These are phyloP conservation scores for Stomatorhinus ivindoensis DNA, from an alignment of 2,113 vertebrate genomes.

Conservation along the genomic window DNA sequence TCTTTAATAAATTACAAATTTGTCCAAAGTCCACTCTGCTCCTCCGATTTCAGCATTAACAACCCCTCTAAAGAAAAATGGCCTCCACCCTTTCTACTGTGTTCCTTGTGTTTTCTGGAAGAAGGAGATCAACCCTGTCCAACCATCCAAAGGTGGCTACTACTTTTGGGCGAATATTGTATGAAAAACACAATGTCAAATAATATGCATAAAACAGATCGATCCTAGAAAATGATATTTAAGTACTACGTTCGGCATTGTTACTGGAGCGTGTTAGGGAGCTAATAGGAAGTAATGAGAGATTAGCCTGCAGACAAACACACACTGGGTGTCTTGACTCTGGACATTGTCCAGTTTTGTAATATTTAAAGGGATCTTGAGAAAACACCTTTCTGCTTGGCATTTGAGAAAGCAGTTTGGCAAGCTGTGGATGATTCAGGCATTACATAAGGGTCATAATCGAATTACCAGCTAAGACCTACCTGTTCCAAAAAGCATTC, in stretches of 20 bases:
- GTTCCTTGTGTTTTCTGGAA: neutral
- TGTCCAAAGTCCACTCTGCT: neutral
- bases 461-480: neutral
- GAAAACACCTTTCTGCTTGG: neutral
- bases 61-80: neutral
- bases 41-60: neutral
- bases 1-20: neutral
- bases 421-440: neutral
- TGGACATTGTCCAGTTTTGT: neutral
- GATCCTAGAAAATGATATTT: neutral
- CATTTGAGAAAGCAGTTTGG: neutral
- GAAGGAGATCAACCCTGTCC: neutral
- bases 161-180: neutral
- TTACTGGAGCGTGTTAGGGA: neutral
- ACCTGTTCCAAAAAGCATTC: neutral
- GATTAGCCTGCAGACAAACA: neutral
- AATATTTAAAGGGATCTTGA: neutral
- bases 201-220: neutral
- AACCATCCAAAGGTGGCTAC: neutral
- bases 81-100: neutral
- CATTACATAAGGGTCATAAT: neutral
- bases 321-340: neutral
- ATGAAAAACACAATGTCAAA: neutral
- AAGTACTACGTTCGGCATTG: neutral
- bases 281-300: neutral